Evolutionary conservation across 2,113 vertebrate species (phyloP).

Genomic region (Elachura formosa): DNA sequence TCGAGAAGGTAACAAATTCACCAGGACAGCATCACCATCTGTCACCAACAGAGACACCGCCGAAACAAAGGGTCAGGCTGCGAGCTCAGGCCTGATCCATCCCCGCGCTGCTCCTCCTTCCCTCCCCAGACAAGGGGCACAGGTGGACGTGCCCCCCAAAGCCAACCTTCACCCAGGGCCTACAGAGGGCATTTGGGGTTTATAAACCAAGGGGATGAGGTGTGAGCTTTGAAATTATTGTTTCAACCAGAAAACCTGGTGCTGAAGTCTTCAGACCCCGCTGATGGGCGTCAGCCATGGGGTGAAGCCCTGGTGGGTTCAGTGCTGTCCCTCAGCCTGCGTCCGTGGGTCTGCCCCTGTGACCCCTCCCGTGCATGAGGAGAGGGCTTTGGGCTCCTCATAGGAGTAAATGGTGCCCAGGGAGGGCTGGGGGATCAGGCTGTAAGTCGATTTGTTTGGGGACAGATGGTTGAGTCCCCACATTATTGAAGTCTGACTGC

Average conservation of each 20-base stretch:
- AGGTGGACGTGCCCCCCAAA: not conserved
- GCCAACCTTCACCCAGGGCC: accelerated
- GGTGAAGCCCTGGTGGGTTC: accelerated
- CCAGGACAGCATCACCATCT: constrained; percentile 85
- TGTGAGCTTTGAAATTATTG: not conserved
- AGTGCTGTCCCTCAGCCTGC: not conserved
- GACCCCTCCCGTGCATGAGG: accelerated
- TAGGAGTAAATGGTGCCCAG: not conserved
- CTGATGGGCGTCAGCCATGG: accelerated
- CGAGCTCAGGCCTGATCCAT: constrained; percentile 49
- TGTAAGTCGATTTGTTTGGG: not conserved
- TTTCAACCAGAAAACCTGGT: not conserved
- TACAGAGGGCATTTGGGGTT: not conserved
- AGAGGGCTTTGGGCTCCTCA: not conserved
- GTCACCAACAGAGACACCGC: constrained; percentile 78
- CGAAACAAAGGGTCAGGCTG: constrained; percentile 78
- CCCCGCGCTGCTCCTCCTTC: not conserved
- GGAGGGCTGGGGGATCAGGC: not conserved
- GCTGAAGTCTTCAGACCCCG: not conserved
- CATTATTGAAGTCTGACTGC: constrained; percentile 57
- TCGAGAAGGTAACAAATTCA: constrained; percentile 87
- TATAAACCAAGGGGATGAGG: not conserved
- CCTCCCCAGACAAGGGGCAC: not conserved
- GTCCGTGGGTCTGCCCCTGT: accelerated
- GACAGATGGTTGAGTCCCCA: constrained; percentile 48